phyloP scores from a whole-genome alignment of 2,113 vertebrate species.

The Sus scrofa region DNA sequence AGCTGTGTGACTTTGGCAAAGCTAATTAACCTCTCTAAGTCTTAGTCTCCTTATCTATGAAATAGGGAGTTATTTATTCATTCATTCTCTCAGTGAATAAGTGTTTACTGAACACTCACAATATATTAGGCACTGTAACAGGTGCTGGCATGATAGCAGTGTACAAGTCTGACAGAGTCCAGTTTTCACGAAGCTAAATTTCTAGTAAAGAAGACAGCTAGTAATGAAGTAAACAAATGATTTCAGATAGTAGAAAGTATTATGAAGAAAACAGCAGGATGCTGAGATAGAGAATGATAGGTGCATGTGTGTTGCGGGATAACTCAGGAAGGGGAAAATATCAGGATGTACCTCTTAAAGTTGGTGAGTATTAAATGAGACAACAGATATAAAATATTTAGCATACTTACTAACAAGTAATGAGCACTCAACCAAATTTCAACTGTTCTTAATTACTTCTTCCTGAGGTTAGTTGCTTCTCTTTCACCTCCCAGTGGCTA shows the following conservation, averaged over 20 bases:
- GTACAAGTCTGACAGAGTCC: neutral
- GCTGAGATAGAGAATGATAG: neutral
- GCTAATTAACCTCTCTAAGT: neutral
- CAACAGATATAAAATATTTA: neutral
- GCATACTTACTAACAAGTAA: neutral
- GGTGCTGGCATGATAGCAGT: neutral
- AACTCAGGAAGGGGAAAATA: neutral
- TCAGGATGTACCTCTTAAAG: neutral
- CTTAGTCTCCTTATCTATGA: neutral
- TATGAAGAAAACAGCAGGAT: neutral
- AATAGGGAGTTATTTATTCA: neutral
- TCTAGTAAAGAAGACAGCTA: neutral
- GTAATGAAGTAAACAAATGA: neutral
- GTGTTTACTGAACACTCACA: neutral
- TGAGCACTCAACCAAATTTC: neutral
- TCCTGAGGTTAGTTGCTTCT: neutral
- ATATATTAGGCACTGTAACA: neutral
- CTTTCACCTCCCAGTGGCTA: neutral
- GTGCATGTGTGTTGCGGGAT: neutral
- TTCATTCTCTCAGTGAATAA: neutral
- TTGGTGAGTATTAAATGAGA: neutral
- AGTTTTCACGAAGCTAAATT: neutral
- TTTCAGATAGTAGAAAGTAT: neutral
- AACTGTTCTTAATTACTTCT: neutral
- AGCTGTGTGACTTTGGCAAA: neutral